These are phyloP conservation scores for Turdus rufiventris DNA, from an alignment of 2,113 vertebrate species.

Conservation along the genomic window DNA sequence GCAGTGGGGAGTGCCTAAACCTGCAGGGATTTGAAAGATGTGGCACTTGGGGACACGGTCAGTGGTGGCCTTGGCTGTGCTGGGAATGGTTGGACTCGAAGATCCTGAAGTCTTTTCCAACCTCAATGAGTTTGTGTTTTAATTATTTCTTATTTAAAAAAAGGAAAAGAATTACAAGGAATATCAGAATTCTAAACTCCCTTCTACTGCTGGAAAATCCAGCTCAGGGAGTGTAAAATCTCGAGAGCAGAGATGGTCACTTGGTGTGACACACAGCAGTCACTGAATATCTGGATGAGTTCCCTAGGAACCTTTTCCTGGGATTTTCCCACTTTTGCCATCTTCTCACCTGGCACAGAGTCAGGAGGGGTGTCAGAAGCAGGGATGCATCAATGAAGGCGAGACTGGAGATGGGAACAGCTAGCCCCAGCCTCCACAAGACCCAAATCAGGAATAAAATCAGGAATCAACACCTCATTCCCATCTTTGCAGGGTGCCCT, in stretches of 20 bases:
- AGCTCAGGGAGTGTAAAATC: neutral
- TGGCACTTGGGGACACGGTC: neutral
- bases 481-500: neutral
- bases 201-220: neutral
- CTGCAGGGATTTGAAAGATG: neutral
- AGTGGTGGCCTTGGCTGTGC: neutral
- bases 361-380: neutral
- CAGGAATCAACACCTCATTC: neutral
- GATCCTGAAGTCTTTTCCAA: neutral
- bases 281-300: neutral
- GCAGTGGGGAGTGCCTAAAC: neutral
- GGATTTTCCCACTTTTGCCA: neutral
- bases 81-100: neutral
- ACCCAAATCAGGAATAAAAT: neutral
- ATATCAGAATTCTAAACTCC: neutral
- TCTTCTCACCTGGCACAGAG: neutral
- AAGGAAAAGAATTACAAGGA: neutral
- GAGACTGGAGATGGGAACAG: neutral
- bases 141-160: neutral
- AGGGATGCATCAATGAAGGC: no score
- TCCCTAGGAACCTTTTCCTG: neutral
- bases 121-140: neutral
- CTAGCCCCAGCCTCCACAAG: neutral
- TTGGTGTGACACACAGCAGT: accelerated
- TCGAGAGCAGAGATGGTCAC: neutral